phyloP scores from a whole-genome alignment of 2,113 vertebrate genomes.

The Tympanuchus pallidicinctus region DNA sequence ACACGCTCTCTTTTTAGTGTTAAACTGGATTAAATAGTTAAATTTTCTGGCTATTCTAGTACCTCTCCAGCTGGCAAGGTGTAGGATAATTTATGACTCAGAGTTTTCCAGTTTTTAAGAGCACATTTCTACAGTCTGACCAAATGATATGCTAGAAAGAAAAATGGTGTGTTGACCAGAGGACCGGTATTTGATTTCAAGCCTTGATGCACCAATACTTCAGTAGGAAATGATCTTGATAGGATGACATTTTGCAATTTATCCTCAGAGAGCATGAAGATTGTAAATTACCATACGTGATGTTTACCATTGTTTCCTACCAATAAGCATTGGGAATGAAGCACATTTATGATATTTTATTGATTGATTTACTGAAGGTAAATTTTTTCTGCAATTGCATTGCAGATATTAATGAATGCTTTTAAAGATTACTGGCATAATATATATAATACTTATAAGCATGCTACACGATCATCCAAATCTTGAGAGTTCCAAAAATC shows the following conservation, averaged over 20 bases:
- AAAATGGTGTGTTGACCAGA: not conserved
- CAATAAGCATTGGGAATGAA: conserved; percentile 3
- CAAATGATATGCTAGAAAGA: not conserved
- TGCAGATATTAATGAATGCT: not conserved
- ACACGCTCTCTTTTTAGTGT: rapidly evolving
- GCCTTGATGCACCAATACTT: conserved; percentile 2
- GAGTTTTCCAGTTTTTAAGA: not conserved
- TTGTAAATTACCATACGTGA: conserved; percentile 35
- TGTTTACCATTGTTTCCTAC: conserved; percentile 41
- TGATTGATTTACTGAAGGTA: conserved; percentile 28
- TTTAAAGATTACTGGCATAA: not conserved
- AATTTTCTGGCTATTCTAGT: not conserved
- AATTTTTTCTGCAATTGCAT: not conserved
- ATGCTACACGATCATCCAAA: not conserved
- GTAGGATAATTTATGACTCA: not conserved
- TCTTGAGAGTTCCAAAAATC: not conserved
- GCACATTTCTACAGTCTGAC: not conserved
- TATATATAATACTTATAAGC: not conserved
- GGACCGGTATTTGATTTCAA: conserved; percentile 33
- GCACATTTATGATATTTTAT: conserved; percentile 9
- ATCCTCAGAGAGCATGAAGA: not conserved
- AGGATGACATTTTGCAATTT: not conserved
- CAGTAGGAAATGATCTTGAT: not conserved
- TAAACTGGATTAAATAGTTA: not conserved
- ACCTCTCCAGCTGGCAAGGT: not conserved